phyloP scores from a whole-genome alignment of 2,113 vertebrate genomes.

The Phycodurus eques region DNA sequence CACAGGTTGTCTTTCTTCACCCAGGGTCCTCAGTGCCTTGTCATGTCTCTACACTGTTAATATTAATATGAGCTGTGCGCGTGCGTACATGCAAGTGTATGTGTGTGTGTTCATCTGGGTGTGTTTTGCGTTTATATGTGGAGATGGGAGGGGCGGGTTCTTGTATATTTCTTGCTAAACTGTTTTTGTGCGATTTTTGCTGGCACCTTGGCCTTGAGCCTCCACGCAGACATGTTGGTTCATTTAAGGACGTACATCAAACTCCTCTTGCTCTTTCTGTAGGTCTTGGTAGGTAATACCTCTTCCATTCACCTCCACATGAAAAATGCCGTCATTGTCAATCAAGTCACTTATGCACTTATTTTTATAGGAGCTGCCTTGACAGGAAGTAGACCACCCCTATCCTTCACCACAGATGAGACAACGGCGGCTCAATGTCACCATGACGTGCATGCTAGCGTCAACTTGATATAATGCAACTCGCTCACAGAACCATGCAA shows the following conservation, averaged over 20 bases:
- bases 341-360: conserved; percentile 54
- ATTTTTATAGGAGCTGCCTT: conserved; percentile 46
- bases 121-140: too few relatives aligned
- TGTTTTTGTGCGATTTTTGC: neutral
- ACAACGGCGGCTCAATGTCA: conserved; percentile 45
- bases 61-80: too few relatives aligned
- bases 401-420: conserved; percentile 19
- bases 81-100: too few relatives aligned
- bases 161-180: too few relatives aligned
- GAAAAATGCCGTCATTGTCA: conserved; percentile 29
- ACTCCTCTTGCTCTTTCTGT: neutral
- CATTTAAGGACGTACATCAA: neutral
- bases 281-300: neutral
- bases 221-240: neutral
- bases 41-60: too few relatives aligned
- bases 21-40: too few relatives aligned
- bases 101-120: too few relatives aligned
- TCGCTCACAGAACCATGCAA: conserved; percentile 36
- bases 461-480: conserved; percentile 49
- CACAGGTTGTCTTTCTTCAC: too few relatives aligned
- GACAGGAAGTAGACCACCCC: conserved; percentile 24
- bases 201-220: neutral
- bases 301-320: conserved; percentile 20
- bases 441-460: conserved; percentile 32
- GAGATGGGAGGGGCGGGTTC: too few relatives aligned